Evolutionary conservation across 2,797 vertebrate species (phyloP), one percentile per base, ranked within the genome.

Genomic region (Percopsis omiscomaycus): DNA sequence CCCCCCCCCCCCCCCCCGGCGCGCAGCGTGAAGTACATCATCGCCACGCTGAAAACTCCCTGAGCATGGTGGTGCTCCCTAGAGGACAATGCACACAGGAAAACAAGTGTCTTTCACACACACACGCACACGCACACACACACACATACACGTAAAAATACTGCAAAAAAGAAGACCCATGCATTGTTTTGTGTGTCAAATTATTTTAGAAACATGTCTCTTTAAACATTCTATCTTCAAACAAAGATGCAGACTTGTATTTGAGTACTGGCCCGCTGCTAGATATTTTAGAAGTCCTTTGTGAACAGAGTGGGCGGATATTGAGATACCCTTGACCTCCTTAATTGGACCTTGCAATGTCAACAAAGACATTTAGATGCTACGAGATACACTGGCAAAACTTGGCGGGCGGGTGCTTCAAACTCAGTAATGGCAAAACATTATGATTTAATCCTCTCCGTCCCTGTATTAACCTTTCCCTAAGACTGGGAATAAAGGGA

Each of bases 21-120:
- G 76, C 84, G 79, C 75, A 77, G 78, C 8, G 27, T 66, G 73
- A 74, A 90, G 92, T 82, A 92, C 92, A 92, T 92, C 91, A 92
- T 68, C 55, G 27, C 49, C 81, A 81, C 49, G 73, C 79, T 83
- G 84, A 84, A 81, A 86, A 86, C 85, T 84, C 84, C 84, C 84
- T 85, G 82, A 85, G 88, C 70, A 80, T 84, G 81, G 85, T 78
- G 79, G 79, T 80, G 83, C 80, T 87, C 82, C 77, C 80, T 28
- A 28, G 71, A 78, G 77, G 85, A 90, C 86, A 88, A 89, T 78
- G 72, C 82, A 79, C 73, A 83, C 75, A 80, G 55, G 56, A 75
- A 14, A 77, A 86, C 79, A 85, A 86, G 81, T 81, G 78, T 73
- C 68, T 83, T 68, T 69, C 48, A 45, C 42, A 44, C 47, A 65